Percentiles rank a stretch among this genome's conserved stretches.
phyloP scores from a whole-genome alignment of 2,888 invertebrate genomes.

The Fabriciana adippe region DNA sequence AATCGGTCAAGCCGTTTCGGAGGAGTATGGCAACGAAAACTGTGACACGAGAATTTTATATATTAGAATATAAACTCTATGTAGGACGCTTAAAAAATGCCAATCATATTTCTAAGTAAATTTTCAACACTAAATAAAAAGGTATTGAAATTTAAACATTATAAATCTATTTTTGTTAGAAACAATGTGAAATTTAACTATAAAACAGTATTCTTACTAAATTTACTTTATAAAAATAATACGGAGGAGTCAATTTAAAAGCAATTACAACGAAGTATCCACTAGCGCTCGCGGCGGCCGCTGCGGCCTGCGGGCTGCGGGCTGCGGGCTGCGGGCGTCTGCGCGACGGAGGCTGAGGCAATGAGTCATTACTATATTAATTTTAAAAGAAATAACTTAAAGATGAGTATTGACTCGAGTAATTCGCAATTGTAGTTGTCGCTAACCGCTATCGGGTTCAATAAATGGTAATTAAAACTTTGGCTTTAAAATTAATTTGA shows the following conservation, averaged over 20 bases:
- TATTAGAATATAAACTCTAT: too few relatives aligned
- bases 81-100: too few relatives aligned
- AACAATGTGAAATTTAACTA: neutral
- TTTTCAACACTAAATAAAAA: too few relatives aligned
- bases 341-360: neutral
- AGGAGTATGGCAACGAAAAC: too few relatives aligned
- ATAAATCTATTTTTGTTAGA: too few relatives aligned
- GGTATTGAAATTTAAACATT: too few relatives aligned
- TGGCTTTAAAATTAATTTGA: too few relatives aligned
- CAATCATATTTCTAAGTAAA: too few relatives aligned
- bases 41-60: too few relatives aligned
- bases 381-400: slow-evolving; percentile 1
- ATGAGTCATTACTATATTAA: neutral
- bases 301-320: neutral
- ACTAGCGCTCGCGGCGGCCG: slow-evolving; percentile 11
- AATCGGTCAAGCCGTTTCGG: too few relatives aligned
- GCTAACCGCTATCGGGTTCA: too few relatives aligned
- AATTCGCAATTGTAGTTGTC: neutral
- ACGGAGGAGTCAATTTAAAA: slow-evolving; percentile 9
- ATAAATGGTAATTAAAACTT: too few relatives aligned
- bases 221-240: slow-evolving; percentile 12
- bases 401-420: neutral
- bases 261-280: neutral
- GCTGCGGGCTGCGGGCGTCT: neutral
- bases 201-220: neutral